Conservation (phyloP, 2,888 invertebrate species). For the Coleophora deauratella region DNA sequence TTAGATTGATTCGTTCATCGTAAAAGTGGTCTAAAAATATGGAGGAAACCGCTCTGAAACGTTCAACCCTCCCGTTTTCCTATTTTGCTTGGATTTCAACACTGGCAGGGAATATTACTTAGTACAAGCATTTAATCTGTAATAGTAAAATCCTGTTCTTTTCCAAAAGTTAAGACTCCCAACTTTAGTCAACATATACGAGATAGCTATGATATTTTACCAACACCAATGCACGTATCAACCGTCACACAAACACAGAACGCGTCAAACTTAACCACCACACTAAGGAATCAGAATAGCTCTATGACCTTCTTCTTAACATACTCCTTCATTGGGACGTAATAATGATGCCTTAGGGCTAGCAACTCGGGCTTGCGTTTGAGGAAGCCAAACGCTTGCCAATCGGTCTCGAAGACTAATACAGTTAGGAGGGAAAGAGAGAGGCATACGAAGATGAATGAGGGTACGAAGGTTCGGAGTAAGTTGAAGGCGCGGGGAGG, state of each 20-base stretch:
- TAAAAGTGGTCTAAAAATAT: no score
- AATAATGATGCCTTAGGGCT: constrained; percentile 84
- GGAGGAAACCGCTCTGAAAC: no score
- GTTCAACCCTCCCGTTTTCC: no score
- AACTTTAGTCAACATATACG: no score
- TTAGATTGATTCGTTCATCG: no score
- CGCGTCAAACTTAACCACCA: not conserved
- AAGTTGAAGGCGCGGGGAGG: constrained; percentile 71
- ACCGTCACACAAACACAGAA: not conserved
- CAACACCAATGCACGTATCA: no score
- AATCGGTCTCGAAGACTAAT: constrained; percentile 85
- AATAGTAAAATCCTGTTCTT: no score
- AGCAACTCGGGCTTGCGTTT: constrained; percentile 85
- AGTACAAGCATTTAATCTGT: no score
- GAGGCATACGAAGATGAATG: constrained; percentile 82
- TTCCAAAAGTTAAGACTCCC: no score
- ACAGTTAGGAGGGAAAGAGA: constrained; percentile 80
- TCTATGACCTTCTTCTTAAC: constrained; percentile 76
- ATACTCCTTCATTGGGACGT: constrained; percentile 87
- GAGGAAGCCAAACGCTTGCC: constrained; percentile 78
- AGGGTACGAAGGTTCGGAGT: constrained; percentile 83
- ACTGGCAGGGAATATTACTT: no score
- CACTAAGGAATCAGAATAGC: constrained; percentile 72
- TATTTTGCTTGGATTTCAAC: no score
- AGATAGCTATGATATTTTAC: no score